Evolutionary conservation across 2,888 invertebrate species (phyloP).

Genomic region (Hypselothyrea guttata): DNA sequence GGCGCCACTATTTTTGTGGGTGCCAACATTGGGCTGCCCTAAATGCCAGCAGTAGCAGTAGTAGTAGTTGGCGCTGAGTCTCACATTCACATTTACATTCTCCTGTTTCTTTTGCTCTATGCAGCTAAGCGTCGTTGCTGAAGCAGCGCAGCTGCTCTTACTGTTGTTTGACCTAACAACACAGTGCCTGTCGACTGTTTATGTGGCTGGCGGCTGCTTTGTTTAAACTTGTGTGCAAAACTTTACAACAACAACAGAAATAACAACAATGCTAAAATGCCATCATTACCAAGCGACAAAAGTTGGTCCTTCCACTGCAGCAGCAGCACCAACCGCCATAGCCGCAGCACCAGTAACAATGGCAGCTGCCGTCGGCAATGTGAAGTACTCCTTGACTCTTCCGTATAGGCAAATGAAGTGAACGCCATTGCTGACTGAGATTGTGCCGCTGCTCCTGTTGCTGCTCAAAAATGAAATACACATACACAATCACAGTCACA

Average conservation of each 20-base stretch:
- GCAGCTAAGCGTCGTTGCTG: conserved; percentile 1
- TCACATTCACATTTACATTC: conserved; percentile 8
- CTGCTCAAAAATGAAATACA: conserved; percentile 56
- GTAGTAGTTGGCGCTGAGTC: conserved; percentile 24
- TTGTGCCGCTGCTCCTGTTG: conserved; percentile 29
- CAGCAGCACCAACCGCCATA: conserved; percentile 27
- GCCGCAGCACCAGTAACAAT: conserved; percentile 49
- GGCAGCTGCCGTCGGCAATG: conserved; percentile 49
- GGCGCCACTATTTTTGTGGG: conserved; percentile 56
- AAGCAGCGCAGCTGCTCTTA: conserved; percentile 12
- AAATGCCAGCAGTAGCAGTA: conserved; percentile 12
- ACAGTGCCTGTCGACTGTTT: conserved; percentile 73
- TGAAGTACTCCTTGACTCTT: conserved; percentile 71
- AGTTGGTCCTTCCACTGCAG: conserved; percentile 70
- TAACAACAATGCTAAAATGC: conserved; percentile 71
- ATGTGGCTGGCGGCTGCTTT: conserved; percentile 77
- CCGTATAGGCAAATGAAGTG: conserved; percentile 76
- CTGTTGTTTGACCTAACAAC: conserved; percentile 69
- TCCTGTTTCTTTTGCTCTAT: too few species aligned
- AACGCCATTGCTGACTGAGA: conserved; percentile 47
- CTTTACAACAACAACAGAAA: conserved; percentile 60
- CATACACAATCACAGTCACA: conserved; percentile 14
- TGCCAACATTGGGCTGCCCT: conserved; percentile 39
- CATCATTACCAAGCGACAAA: conserved; percentile 78
- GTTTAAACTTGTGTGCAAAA: conserved; percentile 76